A percentile compares a stretch with the other conserved stretches of the same genome.
These are phyloP conservation scores for Virgularia gustaviana DNA, from an alignment of 92 coral and sea anemone species.

Conservation along the genomic window DNA sequence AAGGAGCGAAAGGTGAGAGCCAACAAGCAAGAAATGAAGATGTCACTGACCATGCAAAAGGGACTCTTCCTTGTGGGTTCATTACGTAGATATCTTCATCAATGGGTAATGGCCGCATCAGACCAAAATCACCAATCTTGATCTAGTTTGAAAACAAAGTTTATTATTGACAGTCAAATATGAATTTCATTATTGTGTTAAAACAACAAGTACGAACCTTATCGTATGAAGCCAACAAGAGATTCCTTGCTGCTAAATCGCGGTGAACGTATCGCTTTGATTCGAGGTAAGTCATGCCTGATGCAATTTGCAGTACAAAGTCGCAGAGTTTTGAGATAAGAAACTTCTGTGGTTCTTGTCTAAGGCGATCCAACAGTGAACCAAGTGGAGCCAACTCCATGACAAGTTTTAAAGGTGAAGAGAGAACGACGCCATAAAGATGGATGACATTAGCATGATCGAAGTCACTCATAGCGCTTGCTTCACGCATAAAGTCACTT, in stretches of 20 bases:
- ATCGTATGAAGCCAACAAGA: constrained; percentile 72
- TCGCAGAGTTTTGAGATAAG: constrained; percentile 68
- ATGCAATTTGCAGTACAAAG: constrained; percentile 85
- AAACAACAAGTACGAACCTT: constrained; percentile 37
- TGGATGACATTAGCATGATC: constrained; percentile 86
- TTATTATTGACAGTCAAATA: background rate
- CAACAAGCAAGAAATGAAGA: too few relatives aligned
- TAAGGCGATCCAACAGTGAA: constrained; percentile 62
- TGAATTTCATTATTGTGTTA: background rate
- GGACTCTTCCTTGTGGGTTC: constrained; percentile 82
- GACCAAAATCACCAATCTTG: constrained; percentile 95
- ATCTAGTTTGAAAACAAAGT: constrained; percentile 43
- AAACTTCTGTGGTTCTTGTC: constrained; percentile 71
- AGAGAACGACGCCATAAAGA: constrained; percentile 77
- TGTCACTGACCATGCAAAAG: constrained; percentile 88
- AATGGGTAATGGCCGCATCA: constrained; percentile 75
- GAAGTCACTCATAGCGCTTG: constrained; percentile 87
- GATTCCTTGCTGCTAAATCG: constrained; percentile 85
- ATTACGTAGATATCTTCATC: constrained; percentile 90
- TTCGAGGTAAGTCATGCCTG: constrained; percentile 94
- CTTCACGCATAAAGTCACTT: constrained; percentile 86
- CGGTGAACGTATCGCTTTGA: constrained; percentile 87
- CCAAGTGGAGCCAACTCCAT: constrained; percentile 86
- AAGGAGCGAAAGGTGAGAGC: background rate
- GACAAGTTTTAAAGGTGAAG: constrained; percentile 82